Evolutionary conservation across 2,113 vertebrate genomes (phyloP).

Genomic region (Poeciliopsis retropinna): DNA sequence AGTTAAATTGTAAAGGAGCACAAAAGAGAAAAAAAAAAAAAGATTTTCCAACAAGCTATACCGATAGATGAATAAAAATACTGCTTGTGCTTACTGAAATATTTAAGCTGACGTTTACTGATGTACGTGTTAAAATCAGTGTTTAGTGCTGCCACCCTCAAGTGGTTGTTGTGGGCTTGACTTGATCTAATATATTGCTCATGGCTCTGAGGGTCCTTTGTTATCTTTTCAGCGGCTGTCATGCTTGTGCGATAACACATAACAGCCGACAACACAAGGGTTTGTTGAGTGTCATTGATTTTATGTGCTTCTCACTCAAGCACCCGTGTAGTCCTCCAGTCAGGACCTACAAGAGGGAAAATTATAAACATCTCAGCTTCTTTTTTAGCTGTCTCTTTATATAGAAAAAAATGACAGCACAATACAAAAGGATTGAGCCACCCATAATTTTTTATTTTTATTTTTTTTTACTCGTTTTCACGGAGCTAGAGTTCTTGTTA

Average conservation of each 20-base stretch:
- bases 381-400: background rate
- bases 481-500: background rate
- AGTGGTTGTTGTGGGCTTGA: background rate
- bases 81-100: background rate
- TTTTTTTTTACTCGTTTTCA: background rate
- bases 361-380: background rate
- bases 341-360: conserved; percentile 2
- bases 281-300: conserved; percentile 17
- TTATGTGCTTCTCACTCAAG: conserved; percentile 14
- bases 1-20: background rate
- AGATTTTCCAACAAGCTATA: background rate
- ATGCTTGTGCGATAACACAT: conserved; percentile 13
- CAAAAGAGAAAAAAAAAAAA: background rate
- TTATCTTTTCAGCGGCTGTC: conserved; percentile 16
- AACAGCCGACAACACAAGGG: conserved; percentile 6
- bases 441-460: too few relatives aligned
- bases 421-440: background rate
- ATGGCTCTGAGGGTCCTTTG: conserved; percentile 4
- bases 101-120: background rate
- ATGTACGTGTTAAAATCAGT: background rate
- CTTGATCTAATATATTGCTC: conserved; percentile 1
- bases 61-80: background rate
- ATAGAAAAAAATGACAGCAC: background rate
- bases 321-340: background rate
- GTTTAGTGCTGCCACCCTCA: background rate